Conservation (phyloP, 2,113 vertebrate genomes). For the Myanophis thanlyinensis region DNA sequence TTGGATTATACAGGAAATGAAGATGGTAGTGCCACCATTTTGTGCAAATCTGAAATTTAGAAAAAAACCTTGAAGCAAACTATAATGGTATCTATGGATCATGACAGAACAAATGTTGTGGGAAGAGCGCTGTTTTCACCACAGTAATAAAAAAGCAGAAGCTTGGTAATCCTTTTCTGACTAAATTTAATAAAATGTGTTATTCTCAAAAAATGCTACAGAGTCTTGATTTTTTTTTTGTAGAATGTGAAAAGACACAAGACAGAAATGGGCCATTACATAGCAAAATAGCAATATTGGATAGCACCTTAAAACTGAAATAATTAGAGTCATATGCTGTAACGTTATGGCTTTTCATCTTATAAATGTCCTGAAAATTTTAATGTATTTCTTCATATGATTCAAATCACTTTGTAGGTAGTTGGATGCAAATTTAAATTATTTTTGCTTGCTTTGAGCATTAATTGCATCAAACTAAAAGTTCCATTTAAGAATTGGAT, state of each 20-base stretch:
- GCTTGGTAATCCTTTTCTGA: neutral
- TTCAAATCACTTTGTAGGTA: neutral
- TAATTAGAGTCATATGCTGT: neutral
- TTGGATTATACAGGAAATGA: neutral
- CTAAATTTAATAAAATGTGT: neutral
- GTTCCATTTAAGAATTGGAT: neutral
- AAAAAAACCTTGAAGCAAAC: neutral
- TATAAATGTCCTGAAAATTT: neutral
- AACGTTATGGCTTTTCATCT: neutral
- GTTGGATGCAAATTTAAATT: neutral
- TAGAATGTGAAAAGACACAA: neutral
- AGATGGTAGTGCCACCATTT: neutral
- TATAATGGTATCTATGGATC: neutral
- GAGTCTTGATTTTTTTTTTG: neutral
- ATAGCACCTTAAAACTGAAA: neutral
- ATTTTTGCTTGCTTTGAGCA: neutral
- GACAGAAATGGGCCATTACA: neutral
- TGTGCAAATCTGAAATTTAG: neutral
- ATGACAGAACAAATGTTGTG: neutral
- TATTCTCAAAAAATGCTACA: neutral
- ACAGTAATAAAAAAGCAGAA: neutral
- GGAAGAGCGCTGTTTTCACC: neutral
- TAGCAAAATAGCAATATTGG: neutral
- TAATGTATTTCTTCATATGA: neutral
- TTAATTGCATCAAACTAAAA: neutral